Evolutionary conservation across 2,113 vertebrate genomes (phyloP), one percentile per base, ranked within the genome.

Genomic region (Paracanthobrama guichenoti): DNA sequence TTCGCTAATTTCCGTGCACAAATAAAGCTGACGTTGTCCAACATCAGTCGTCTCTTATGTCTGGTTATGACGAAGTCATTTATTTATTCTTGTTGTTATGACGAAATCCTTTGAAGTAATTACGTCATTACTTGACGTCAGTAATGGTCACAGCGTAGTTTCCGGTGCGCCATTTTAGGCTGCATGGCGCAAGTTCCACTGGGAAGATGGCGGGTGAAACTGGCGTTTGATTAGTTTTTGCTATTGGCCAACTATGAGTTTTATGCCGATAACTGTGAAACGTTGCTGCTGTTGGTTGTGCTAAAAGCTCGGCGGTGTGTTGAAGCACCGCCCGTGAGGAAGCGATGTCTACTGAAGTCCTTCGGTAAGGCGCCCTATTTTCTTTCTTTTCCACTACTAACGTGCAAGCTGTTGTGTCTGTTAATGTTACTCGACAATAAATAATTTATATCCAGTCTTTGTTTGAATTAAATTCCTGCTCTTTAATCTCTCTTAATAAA

Each of bases 81-180:
- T 39, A 39, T 39, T 39, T 39, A 39, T 1, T 39, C 6, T 39
- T 39, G 39, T 35, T 35, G 13, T 62, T 44, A 79, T 79, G 57
- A 79, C 39, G 39, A 16, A 62, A 44, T 62, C 2, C 22, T 39
- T 20, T 46, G 1, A 18, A 44, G 12, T 28, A 46, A 26, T 46
- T 11, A 22, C 60, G 42, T 14, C 57, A 80, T 80, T 46, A 20
- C 16, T 11, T 72, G n/a, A 72, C 69, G 69, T 8, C 69, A 31
- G 35, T 28, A 24, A 24, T 44, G 59, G 80, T 81, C 85, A 69
- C 50, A 60, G 82, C 81, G 44, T 24, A 11, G 24, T 14, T 13
- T n/a, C 14, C 55, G 22, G 72, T 86, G 84, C 87, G 89, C 89
- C 89, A 90, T 90, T 87, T 90, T 86, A 82, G 53, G n/a, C 67